phyloP scores from a whole-genome alignment of 2,888 invertebrate genomes.

The Nesidiocoris tenuis region DNA sequence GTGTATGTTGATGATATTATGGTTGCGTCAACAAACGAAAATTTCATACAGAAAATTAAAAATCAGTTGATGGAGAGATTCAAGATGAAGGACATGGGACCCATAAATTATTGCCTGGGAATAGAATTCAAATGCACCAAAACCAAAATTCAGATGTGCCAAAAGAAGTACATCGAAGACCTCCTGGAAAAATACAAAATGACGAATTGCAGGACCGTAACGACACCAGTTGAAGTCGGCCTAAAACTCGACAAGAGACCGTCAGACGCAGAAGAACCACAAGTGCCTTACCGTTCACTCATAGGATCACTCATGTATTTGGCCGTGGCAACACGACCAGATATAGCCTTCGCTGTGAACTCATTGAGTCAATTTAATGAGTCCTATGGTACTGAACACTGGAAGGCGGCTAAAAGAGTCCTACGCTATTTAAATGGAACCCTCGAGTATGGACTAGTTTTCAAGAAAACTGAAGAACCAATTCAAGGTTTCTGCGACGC shows the following conservation, averaged over 20 bases:
- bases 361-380: conserved; percentile 2
- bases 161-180: neutral
- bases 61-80: neutral
- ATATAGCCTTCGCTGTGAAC: neutral
- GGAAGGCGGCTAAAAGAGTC: neutral
- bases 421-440: neutral
- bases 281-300: neutral
- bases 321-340: neutral
- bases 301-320: neutral
- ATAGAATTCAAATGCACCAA: neutral
- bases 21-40: neutral
- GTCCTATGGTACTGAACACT: neutral
- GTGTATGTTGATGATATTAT: neutral
- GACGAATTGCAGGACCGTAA: neutral
- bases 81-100: neutral
- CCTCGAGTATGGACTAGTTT: neutral
- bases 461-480: neutral
- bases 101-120: neutral
- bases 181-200: neutral
- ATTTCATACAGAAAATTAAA: neutral
- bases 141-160: neutral
- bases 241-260: neutral
- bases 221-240: neutral
- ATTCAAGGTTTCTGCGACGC: neutral
- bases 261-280: neutral